phyloP scores from a whole-genome alignment of 1,140 invertebrate genomes.

The Plectrocnemia conspersa region DNA sequence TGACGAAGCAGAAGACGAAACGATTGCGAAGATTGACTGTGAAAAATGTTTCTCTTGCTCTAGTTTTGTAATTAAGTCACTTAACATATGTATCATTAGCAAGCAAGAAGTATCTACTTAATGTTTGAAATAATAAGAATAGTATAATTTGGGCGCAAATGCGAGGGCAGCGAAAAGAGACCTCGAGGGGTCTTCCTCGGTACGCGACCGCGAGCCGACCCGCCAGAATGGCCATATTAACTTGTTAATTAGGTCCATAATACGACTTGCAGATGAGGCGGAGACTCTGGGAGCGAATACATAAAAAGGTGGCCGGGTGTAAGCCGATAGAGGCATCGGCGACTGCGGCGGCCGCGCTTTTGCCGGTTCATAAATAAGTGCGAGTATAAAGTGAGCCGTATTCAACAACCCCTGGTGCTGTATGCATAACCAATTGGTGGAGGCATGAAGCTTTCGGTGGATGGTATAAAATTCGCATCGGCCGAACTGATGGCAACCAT shows the following conservation, averaged over 20 bases:
- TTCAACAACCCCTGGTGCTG: conserved; percentile 56
- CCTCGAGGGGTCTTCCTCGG: conserved; percentile 29
- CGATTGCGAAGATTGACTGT: too few species aligned
- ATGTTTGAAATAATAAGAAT: too few species aligned
- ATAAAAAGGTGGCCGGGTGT: conserved; percentile 54
- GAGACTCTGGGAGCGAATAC: conserved; percentile 56
- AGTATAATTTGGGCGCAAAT: too few species aligned
- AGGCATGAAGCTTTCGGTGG: conserved; percentile 51
- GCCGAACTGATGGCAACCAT: conserved; percentile 32
- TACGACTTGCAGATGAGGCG: conserved; percentile 83
- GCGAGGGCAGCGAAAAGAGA: too few species aligned
- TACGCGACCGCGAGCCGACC: conserved; percentile 34
- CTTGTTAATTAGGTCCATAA: conserved; percentile 86
- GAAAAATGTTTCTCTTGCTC: too few species aligned
- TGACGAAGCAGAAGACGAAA: too few species aligned
- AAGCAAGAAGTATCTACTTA: too few species aligned
- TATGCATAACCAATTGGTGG: conserved; percentile 55
- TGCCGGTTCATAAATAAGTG: conserved; percentile 57
- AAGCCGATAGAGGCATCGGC: conserved; percentile 46
- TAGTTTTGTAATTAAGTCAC: too few species aligned
- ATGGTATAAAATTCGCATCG: conserved; percentile 53
- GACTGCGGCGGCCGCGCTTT: conserved; percentile 55
- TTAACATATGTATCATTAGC: too few species aligned
- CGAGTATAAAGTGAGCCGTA: conserved; percentile 46
- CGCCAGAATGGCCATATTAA: conserved; percentile 64